phyloP scores from a whole-genome alignment of 2,888 invertebrate genomes.

The Anodontia alba region DNA sequence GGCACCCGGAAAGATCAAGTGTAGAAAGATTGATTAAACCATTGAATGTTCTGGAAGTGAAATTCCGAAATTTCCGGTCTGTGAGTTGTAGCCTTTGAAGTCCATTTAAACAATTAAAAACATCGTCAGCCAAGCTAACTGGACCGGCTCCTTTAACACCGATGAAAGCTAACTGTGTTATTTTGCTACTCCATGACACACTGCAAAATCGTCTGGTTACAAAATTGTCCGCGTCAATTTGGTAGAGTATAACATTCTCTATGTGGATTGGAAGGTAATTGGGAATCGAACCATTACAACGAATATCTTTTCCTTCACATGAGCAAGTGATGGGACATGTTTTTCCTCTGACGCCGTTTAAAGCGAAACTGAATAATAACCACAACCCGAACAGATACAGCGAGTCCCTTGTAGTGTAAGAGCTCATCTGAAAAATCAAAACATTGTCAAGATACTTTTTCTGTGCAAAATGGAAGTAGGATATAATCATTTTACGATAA shows the following conservation, averaged over 20 bases:
- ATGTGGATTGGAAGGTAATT: not conserved
- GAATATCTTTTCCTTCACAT: not conserved
- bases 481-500: too few relatives aligned
- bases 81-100: not conserved
- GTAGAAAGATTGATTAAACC: not conserved
- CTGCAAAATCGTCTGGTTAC: not conserved
- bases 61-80: not conserved
- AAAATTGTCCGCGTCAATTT: not conserved
- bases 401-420: too few relatives aligned
- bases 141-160: not conserved
- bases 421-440: too few relatives aligned
- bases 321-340: not conserved
- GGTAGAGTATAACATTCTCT: not conserved
- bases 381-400: too few relatives aligned
- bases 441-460: too few relatives aligned
- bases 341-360: not conserved
- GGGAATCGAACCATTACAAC: not conserved
- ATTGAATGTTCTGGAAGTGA: not conserved
- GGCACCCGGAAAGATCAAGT: not conserved
- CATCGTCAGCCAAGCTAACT: not conserved
- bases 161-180: not conserved
- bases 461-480: too few relatives aligned
- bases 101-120: not conserved
- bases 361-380: too few relatives aligned
- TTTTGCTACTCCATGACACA: not conserved